These are phyloP conservation scores for Iselma pallidipennis DNA, from an alignment of 2,888 invertebrate species.

Conservation along the genomic window DNA sequence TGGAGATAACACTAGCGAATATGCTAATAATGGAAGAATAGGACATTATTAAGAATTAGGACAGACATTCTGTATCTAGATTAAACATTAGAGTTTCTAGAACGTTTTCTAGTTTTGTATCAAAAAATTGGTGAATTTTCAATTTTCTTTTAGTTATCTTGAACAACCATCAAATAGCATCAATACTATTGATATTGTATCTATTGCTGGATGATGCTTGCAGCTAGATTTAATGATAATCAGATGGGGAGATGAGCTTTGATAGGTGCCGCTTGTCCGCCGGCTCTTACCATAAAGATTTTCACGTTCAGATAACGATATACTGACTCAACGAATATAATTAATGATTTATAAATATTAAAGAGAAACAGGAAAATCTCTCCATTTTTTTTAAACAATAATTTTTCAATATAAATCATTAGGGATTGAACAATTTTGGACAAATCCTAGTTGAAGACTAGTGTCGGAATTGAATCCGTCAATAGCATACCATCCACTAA, in stretches of 20 bases:
- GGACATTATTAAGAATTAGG: too few relatives aligned
- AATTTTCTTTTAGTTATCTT: not conserved
- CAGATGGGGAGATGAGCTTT: not conserved
- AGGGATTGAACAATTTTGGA: not conserved
- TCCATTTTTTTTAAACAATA: too few relatives aligned
- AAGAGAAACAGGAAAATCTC: too few relatives aligned
- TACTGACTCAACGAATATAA: not conserved
- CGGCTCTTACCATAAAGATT: not conserved
- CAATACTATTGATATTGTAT: not conserved
- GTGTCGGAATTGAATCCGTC: slow-evolving; percentile 17
- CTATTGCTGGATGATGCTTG: not conserved
- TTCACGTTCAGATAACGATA: not conserved
- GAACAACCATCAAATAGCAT: not conserved
- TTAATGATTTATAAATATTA: too few relatives aligned
- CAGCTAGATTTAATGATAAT: not conserved
- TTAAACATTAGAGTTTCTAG: too few relatives aligned
- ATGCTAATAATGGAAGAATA: too few relatives aligned
- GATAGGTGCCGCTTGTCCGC: not conserved
- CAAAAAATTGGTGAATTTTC: not conserved
- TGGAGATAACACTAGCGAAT: slow-evolving; percentile 37
- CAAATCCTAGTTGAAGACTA: not conserved
- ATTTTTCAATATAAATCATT: too few relatives aligned
- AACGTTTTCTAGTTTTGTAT: too few relatives aligned
- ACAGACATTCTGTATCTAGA: too few relatives aligned
- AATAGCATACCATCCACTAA: slow-evolving; percentile 36